A percentile compares a stretch with the other conserved stretches of the same genome.
phyloP scores from a whole-genome alignment of 2,113 vertebrate genomes.

The Pundamilia nyererei region DNA sequence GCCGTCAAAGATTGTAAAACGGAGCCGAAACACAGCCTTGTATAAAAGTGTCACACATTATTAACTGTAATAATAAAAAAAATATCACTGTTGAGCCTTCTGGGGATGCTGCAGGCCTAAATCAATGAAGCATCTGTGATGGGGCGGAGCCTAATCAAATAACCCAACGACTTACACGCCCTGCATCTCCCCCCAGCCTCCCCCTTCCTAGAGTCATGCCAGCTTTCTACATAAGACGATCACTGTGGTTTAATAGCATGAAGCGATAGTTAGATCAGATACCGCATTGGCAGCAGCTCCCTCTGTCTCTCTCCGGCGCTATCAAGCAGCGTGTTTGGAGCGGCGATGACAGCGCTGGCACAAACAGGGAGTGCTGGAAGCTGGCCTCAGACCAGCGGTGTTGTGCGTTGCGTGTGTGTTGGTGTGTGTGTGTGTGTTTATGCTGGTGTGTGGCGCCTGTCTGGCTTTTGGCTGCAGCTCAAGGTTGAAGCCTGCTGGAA shows the following conservation, averaged over 20 bases:
- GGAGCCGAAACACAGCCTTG: neutral
- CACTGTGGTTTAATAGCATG: conserved; percentile 28
- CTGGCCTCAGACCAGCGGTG: conserved; percentile 37
- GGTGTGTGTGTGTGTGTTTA: conserved; percentile 17
- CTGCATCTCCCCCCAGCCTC: neutral
- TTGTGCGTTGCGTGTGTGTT: conserved; percentile 29
- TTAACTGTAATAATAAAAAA: neutral
- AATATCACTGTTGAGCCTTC: neutral
- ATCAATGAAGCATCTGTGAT: conserved; percentile 33
- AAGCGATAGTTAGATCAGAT: conserved; percentile 35
- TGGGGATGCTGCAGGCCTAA: conserved; percentile 27
- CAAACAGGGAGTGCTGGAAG: conserved; percentile 34
- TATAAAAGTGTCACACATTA: neutral
- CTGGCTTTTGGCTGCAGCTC: conserved; percentile 55
- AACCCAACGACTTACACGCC: neutral
- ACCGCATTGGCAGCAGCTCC: conserved; percentile 22
- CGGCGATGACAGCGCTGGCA: conserved; percentile 40
- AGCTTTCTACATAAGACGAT: conserved; percentile 25
- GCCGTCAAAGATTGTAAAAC: neutral
- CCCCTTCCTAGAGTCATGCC: neutral
- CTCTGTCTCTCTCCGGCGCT: conserved; percentile 7
- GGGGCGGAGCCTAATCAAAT: conserved; percentile 28
- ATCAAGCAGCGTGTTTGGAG: conserved; percentile 44
- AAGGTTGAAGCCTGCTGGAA: conserved; percentile 41
- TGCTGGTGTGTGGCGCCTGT: conserved; percentile 50